A percentile compares a stretch with the other conserved stretches of the same genome.
Evolutionary conservation across 1,140 invertebrate species (phyloP).

Genomic region (Cepaea nemoralis): DNA sequence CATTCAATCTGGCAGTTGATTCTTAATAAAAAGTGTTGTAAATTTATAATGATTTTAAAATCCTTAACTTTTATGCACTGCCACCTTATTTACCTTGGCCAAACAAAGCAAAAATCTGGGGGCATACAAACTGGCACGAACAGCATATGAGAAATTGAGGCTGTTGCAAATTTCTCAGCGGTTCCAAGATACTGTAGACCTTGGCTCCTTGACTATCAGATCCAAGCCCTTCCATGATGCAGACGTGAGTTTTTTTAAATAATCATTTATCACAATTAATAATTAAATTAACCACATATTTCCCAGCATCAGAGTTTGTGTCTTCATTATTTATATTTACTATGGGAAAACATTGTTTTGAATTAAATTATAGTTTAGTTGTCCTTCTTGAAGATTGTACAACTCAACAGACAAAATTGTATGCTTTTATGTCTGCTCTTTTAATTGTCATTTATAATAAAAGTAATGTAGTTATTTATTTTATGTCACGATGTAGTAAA

Average conservation of each 20-base stretch:
- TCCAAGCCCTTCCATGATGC: slow-evolving; percentile 88
- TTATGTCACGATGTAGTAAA: no score
- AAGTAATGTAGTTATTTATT: background rate
- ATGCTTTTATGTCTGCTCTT: background rate
- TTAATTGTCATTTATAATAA: background rate
- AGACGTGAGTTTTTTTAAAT: slow-evolving; percentile 75
- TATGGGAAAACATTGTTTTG: no score
- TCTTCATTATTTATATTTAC: no score
- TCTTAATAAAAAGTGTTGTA: no score
- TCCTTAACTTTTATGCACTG: slow-evolving; percentile 62
- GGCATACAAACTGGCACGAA: slow-evolving; percentile 91
- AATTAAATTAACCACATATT: no score
- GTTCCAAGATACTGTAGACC: slow-evolving; percentile 80
- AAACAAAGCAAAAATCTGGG: slow-evolving; percentile 93
- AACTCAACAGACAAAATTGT: no score
- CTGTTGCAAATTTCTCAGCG: slow-evolving; percentile 75
- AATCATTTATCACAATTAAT: no score
- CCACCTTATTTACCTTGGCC: slow-evolving; percentile 83
- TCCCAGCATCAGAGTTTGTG: no score
- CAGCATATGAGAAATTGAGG: slow-evolving; percentile 88
- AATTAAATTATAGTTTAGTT: no score
- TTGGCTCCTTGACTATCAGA: slow-evolving; percentile 79
- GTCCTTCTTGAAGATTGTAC: no score
- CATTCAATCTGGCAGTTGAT: no score
- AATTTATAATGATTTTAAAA: no score